Percentiles rank a stretch among this genome's conserved stretches.
These are phyloP conservation scores for Trissolcus japonicus DNA, from an alignment of 2,888 invertebrate genomes.

Conservation along the genomic window DNA sequence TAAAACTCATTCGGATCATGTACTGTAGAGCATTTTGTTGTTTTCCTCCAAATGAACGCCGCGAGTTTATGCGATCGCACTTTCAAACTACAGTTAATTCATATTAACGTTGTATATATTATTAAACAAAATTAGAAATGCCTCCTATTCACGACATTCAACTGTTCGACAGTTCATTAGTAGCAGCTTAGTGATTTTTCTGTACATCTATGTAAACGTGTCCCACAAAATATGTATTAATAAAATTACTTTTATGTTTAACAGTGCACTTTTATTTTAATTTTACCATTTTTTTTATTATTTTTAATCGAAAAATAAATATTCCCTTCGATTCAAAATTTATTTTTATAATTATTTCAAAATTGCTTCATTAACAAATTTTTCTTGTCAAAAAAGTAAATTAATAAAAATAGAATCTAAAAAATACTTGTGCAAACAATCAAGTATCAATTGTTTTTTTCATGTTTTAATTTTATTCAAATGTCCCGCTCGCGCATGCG, in stretches of 20 bases:
- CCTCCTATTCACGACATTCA: conserved; percentile 67
- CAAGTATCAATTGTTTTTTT: no score
- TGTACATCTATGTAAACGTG: conserved; percentile 75
- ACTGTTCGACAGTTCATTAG: conserved; percentile 66
- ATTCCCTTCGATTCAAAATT: background rate
- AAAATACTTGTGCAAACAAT: no score
- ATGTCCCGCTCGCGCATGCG: no score
- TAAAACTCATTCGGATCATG: no score
- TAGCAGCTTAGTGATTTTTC: conserved; percentile 71
- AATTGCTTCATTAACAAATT: no score
- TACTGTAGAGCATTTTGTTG: no score
- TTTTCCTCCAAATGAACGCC: background rate
- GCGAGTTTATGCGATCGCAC: conserved; percentile 58
- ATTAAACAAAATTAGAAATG: conserved; percentile 60
- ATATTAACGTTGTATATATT: conserved; percentile 72
- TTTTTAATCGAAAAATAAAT: no score
- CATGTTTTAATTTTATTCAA: no score
- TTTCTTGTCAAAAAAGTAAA: no score
- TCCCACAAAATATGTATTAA: conserved; percentile 69
- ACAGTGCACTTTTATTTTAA: background rate
- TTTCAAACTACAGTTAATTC: conserved; percentile 63
- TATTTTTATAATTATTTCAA: background rate
- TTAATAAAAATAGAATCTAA: no score
- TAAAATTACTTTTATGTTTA: conserved; percentile 69
- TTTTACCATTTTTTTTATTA: no score